Base-by-base conservation (phyloP, 2,888 invertebrate species). In the Callyntrura sp. region DNA sequence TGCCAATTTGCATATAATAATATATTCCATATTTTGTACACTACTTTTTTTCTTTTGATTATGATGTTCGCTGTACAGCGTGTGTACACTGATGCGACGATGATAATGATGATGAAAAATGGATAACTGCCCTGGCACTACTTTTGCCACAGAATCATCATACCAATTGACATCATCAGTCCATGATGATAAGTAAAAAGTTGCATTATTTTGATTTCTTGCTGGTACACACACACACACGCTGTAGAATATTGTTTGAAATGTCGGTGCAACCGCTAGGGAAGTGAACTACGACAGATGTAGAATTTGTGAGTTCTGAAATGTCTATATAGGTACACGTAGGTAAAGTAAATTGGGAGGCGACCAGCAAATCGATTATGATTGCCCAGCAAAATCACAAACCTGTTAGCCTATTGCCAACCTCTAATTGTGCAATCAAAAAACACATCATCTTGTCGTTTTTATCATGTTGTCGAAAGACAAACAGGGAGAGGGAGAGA, bases 361-460 rank as follows among this genome's bases (percentile, higher is more conserved):
- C 35, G 78, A 48, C 65, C 28, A 23, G 55, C 78, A 65, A 84
- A 89, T 89, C 78, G 78, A 89, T 89, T 89, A 84, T 48, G 20
- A 45, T 55, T 79, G 70, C 48, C 17, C 20, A 68, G 78, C 48
- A 68, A 51, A 62, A 60, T 57, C 60, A 76, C 83, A 89, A 89
- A 89, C 89, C 89, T 62, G 89, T 89, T 89, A 85, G 84, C 79
- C 84, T 78, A 89, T 89, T 85, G 89, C 84, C 84, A 89, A 84
- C 84, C 65, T 84, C 83, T 89, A 89, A 89, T 89, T 89, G 89
- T 84, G 84, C 89, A 89, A 89, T 89, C 62, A 89, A 89, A 88
- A 88, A 83, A 88, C 83, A 83, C 83, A 88, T 88, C 88, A 83
- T 88, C 88, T 76, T 88, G 88, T 55, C 81, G n/a, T 82, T 82